Base-by-base conservation (phyloP, 2,113 vertebrate species). In the Synodontis membranacea region DNA sequence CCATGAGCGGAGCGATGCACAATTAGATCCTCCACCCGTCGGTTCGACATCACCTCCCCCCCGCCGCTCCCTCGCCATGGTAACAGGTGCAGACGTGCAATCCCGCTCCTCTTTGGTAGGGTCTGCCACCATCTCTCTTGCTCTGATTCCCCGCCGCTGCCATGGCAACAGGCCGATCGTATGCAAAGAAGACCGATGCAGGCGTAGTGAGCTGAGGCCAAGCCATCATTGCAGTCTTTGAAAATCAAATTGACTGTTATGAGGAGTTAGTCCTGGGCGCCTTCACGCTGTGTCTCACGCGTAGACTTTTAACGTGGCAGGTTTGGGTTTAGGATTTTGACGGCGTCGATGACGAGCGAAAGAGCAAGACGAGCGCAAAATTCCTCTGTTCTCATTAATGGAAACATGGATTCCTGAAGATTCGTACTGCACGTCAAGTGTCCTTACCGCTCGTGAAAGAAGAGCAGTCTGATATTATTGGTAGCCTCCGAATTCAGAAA, bases 151-250 rank as follows among this genome's bases (percentile, higher is more conserved):
- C 79, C 44, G 70, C 84, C 89, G 94, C 91, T 94, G 93, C 94
- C 92, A 95, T 95, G 94, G 94, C 93, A 95, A 95, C 95, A 94
- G 93, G 92, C 92, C 89, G 91, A 93, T 94, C 91, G 84, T 91
- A 93, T 93, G 93, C 91, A 93, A 78, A 89, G 88, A 91, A 88
- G 90, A 86, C 70, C 89, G 92, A 87, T 83, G 90, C 91, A 91
- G 87, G 91, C 92, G 91, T 87, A 86, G 92, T 86, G 90, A 93
- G 92, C 81, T 83, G 84, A 88, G 89, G 90, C 87, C 89, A 82
- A 89, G 90, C 89, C 74, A 78, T 91, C 90, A 80, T 62, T 86
- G 68, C 89, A 92, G 88, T 90, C 89, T 87, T 89, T 91, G 91
- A 89, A 92, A 93, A 93, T 92, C 82, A 92, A 89, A 92, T 90